Evolutionary conservation across 2,113 vertebrate species (phyloP).

Genomic region (Pluvialis apricaria): DNA sequence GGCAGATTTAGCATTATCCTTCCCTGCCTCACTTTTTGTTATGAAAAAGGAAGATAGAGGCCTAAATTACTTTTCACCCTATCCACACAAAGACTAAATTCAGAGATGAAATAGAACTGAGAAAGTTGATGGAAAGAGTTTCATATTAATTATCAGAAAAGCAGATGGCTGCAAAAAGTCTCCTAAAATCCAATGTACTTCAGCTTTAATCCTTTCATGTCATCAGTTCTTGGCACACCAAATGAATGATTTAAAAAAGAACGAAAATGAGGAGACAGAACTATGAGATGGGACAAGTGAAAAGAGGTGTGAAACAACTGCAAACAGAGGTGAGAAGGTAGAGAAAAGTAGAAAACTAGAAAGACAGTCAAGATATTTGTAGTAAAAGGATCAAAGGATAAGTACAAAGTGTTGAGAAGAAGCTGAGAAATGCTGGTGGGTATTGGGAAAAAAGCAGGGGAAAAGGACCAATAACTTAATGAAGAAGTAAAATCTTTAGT

Average conservation of each 20-base stretch:
- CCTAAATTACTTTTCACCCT: not conserved
- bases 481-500: not conserved
- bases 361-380: not conserved
- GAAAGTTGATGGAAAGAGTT: slow-evolving; percentile 8
- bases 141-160: slow-evolving; percentile 58
- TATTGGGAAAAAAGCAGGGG: not conserved
- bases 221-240: not conserved
- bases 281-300: not conserved
- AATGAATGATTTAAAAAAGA: not conserved
- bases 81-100: not conserved
- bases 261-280: not conserved
- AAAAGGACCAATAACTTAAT: not conserved
- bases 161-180: not conserved
- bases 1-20: not conserved
- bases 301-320: not conserved
- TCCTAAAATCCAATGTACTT: slow-evolving; percentile 26
- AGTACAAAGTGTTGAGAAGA: not conserved
- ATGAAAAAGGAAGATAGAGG: not conserved
- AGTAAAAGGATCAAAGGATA: slow-evolving; percentile 8
- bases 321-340: not conserved
- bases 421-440: not conserved
- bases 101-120: not conserved
- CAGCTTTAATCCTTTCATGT: slow-evolving; percentile 7
- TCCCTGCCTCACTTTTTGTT: not conserved
- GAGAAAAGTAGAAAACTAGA: not conserved